Evolutionary conservation across 2,888 invertebrate species (phyloP), one percentile per base, ranked within the genome.

Genomic region (Creontiades dilutus): DNA sequence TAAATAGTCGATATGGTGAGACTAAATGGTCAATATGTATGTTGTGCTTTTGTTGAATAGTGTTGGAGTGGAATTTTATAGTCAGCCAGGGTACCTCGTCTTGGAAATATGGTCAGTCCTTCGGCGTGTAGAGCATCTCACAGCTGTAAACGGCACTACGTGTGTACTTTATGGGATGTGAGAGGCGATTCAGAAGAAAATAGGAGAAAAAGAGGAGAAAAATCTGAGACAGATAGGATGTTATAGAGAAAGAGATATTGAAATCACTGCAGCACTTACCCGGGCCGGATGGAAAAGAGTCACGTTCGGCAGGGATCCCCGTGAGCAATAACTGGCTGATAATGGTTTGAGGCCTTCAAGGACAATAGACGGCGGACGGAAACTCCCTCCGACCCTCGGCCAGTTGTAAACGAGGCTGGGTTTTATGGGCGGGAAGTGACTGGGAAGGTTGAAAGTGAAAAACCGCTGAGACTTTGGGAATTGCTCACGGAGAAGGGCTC

Each of bases 241-340:
- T 68, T 68, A 68, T 68, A 23, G 19, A 68, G 68, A 19, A 52
- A 68, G 68, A 12, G 68, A 68, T 68, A 68, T 68, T 68, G 68
- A 68, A 68, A 68, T 68, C 68, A 23, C 27, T 68, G 23, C 68
- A 23, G 68, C 68, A 68, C 68, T 68, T 68, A 68, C 23, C 27
- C 23, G 11, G 12, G 68, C 23, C 27, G 68, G 68, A 68, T 23
- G 61, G 61, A 3, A 19, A 68, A 23, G 68, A 68, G 68, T 68
- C 68, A 68, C 68, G 68, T 68, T 68, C 68, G 27, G 23, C 68
- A 19, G 68, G 23, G 68, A 68, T 23, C 11, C 68, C 68, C 27
- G 23, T 68, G 61, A 61, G 61, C 61, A 61, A 61, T 61, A 61
- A 61, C 61, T n/a, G 61, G 61, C 68, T 23, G 68, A 68, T 68